Conservation (phyloP, 2,888 invertebrate species). For the Monoplex corrugatus region DNA sequence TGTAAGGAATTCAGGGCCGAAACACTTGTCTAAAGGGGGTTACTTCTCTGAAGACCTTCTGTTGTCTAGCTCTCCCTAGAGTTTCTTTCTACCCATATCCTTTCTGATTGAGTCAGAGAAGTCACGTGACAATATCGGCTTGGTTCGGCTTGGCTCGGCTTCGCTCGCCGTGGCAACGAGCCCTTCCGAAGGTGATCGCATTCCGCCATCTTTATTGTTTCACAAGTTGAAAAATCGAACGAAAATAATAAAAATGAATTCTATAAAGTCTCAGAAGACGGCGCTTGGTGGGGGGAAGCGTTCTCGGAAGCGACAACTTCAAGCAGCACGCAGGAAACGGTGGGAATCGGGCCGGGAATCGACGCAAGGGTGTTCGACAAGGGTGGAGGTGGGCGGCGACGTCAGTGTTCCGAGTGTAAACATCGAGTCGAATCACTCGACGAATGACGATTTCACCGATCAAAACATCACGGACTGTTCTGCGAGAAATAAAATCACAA, state of each 20-base stretch:
- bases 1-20: too few relatives aligned
- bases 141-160: too few relatives aligned
- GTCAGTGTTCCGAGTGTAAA: background rate
- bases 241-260: background rate
- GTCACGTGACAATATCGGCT: background rate
- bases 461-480: background rate
- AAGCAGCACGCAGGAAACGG: background rate
- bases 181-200: too few relatives aligned
- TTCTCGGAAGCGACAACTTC: background rate
- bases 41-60: too few relatives aligned
- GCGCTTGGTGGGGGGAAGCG: conserved; percentile 1
- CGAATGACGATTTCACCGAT: background rate
- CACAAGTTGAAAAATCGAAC: background rate
- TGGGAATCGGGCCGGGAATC: background rate
- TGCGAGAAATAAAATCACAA: background rate
- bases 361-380: too few relatives aligned
- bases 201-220: too few relatives aligned
- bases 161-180: too few relatives aligned
- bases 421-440: background rate
- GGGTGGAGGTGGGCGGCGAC: too few relatives aligned
- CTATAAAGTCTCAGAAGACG: background rate
- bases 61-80: too few relatives aligned
- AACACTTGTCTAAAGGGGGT: too few relatives aligned
- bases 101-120: background rate
- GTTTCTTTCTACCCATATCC: too few relatives aligned